Evolutionary conservation across 2,113 vertebrate species (phyloP), one percentile per base, ranked within the genome.

Genomic region (Eubucco bourcierii): DNA sequence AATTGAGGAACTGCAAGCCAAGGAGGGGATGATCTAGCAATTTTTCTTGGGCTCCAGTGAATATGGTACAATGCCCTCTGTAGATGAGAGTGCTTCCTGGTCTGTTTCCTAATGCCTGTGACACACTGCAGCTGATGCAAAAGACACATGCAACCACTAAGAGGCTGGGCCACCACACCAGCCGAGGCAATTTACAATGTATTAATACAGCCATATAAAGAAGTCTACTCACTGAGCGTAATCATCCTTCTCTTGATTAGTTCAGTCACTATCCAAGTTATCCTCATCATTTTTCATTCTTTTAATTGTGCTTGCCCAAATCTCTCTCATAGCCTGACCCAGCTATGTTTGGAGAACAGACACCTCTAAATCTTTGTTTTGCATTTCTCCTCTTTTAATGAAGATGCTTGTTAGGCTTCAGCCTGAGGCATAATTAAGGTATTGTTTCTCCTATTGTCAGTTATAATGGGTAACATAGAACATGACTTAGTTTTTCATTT

Each of bases 71-170:
- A 77, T 68, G 59, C 13, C 28, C 31, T 85, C 37, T 61, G 59
- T 27, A 81, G 70, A 84, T 66, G 46, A 65, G 44, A 61, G 70
- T 78, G 46, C 60, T 24, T 37, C 37, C 37, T 37, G 3, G 6
- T 63, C 72, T 79, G 52, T 50, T 89, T 80, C 46, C 76, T 84
- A 88, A 88, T 80, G 72, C 72, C 33, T 63, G 10, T 88, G 77
- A 84, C 88, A 87, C 78, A 90, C 78, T 90, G 77, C 25, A 73
- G 68, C 58, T 80, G 85, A 85, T 6, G 83, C 68, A 85, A 88
- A 78, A 90, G 60, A 87, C 93, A 82, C 63, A 90, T 80, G 39
- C 52, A 90, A 37, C 58, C 34, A 67, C 25, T n/a, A 47, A 76
- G 78, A 81, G 34, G 21, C 37, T 59, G 47, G 75, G 50, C 64